Conservation (phyloP, 2,113 vertebrate species). For the Aspiorhynchus laticeps region DNA sequence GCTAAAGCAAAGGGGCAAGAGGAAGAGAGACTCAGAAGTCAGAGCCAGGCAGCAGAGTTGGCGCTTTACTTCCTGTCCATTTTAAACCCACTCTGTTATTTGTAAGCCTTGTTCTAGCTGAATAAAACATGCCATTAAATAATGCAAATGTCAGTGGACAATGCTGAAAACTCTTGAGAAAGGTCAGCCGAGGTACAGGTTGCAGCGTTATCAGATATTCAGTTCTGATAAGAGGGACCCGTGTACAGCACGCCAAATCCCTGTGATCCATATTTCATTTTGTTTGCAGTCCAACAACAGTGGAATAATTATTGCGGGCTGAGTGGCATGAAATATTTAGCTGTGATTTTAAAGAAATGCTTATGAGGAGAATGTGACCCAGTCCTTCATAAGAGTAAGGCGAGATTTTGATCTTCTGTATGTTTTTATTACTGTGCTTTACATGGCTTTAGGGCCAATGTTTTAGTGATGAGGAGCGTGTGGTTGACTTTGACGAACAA, state of each 20-base stretch:
- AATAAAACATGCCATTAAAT: conserved; percentile 60
- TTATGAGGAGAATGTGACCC: not conserved
- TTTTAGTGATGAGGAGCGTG: conserved; percentile 42
- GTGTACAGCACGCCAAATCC: conserved; percentile 4
- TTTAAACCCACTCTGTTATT: conserved; percentile 46
- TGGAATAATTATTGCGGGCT: conserved; percentile 16
- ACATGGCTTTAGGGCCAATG: conserved; percentile 50
- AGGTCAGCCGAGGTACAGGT: conserved; percentile 18
- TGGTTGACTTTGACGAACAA: not conserved
- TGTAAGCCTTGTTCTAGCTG: conserved; percentile 47
- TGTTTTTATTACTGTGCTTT: conserved; percentile 42
- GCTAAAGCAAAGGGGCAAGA: conserved; percentile 6
- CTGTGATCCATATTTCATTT: conserved; percentile 60
- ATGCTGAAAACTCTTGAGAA: conserved; percentile 50
- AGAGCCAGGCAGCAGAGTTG: conserved; percentile 15
- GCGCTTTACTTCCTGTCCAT: conserved; percentile 17
- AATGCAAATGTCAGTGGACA: conserved; percentile 56
- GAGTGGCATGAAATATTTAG: conserved; percentile 54
- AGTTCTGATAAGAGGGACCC: conserved; percentile 32
- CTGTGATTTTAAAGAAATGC: conserved; percentile 42
- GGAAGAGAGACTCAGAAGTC: conserved; percentile 21
- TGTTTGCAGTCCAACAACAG: conserved; percentile 49
- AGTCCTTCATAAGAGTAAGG: not conserved
- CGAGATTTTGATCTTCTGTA: not conserved
- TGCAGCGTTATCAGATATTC: conserved; percentile 16